Evolutionary conservation across 1,140 invertebrate genomes (phyloP), one percentile per base, ranked within the genome.

Genomic region (Pseudomyrmex pallidus): DNA sequence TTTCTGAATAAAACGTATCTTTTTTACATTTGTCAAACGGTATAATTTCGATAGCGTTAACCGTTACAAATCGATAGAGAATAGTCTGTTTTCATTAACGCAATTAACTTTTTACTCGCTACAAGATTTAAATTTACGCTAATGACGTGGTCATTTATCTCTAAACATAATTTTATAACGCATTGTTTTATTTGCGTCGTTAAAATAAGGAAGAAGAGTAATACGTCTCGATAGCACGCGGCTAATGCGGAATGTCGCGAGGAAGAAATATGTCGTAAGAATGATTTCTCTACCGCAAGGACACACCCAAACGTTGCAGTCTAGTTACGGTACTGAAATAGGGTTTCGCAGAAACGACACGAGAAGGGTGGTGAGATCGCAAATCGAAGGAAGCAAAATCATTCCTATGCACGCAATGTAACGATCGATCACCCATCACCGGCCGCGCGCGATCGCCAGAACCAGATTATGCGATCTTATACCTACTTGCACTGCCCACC

Each of bases 361-460:
- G 68, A 76, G 54, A 70, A 73, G 54, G 73, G 57, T 74, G 83
- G 74, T 74, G 72, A 56, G 84, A 86, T 89, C 87, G 90, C 87
- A 89, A 90, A 90, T 89, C 83, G 87, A 87, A 85, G 82, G 84
- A 85, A 85, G 82, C 85, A 84, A 87, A 77, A 88, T 88, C 87
- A 85, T 84, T 85, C 78, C 85, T 85, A 90, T 88, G 89, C 90
- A 90, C 85, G 89, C 90, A 67, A 91, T 88, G 85, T 82, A 73
- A 85, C 87, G 87, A 90, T 90, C 90, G 89, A 91, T 91, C 89
- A 91, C 90, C 84, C 78, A 90, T 90, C 88, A 87, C 82, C 68
- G 77, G 83, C 82, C 73, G 73, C 61, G 80, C 74, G 73, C 66
- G 80, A 83, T 83, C 80, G 68, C 76, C 86, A 17, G 52, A 83